Conservation (phyloP, 2,888 invertebrate species). For the Coleophora flavipennella region DNA sequence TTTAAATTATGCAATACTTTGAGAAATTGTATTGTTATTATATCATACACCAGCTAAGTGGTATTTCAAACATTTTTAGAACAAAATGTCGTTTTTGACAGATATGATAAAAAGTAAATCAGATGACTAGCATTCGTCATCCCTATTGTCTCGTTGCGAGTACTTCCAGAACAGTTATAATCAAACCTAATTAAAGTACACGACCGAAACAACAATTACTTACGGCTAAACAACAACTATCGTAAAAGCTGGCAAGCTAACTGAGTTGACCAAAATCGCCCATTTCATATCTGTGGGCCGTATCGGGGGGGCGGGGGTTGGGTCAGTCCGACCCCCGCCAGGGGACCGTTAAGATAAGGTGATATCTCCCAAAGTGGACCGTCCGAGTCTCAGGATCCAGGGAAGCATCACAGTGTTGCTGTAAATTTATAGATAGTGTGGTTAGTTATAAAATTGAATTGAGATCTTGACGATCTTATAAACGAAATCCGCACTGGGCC, state of each 20-base stretch:
- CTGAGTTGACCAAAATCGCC: constrained; percentile 56
- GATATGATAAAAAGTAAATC: too few relatives aligned
- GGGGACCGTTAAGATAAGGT: constrained; percentile 64
- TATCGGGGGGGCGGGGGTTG: constrained; percentile 27
- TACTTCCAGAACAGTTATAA: not conserved
- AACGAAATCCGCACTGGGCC: too few relatives aligned
- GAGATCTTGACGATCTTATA: too few relatives aligned
- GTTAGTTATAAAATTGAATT: too few relatives aligned
- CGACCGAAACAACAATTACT: constrained; percentile 19
- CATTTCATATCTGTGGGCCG: constrained; percentile 47
- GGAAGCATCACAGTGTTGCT: too few relatives aligned
- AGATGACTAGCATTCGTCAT: not conserved
- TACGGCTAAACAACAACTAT: constrained; percentile 25
- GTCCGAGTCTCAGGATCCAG: constrained; percentile 29
- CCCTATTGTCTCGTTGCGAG: not conserved
- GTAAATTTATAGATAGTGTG: too few relatives aligned
- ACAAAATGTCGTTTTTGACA: too few relatives aligned
- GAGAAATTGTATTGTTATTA: too few relatives aligned
- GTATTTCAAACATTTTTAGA: too few relatives aligned
- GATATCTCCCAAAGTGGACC: constrained; percentile 48
- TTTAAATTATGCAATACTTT: too few relatives aligned
- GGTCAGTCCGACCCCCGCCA: constrained; percentile 18
- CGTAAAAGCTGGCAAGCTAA: constrained; percentile 33
- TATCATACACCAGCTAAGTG: too few relatives aligned
- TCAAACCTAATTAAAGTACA: not conserved